Conservation (phyloP, 2,113 vertebrate genomes). For the Bufo gargarizans region DNA sequence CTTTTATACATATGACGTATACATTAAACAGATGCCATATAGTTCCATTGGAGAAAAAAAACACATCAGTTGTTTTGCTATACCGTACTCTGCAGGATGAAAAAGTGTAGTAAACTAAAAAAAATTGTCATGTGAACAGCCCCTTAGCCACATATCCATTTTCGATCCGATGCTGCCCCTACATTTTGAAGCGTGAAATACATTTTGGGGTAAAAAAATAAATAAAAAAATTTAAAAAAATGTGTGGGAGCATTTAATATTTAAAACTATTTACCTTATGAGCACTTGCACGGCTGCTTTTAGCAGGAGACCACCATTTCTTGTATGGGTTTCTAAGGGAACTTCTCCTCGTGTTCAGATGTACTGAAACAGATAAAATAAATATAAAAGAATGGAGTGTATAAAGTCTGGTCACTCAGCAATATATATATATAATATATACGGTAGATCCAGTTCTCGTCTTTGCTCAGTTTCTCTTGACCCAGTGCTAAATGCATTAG, state of each 20-base stretch:
- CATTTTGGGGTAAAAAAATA: not conserved
- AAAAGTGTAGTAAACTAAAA: too few species aligned
- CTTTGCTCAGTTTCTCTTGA: too few species aligned
- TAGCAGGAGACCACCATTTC: slow-evolving; percentile 31
- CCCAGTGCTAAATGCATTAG: too few species aligned
- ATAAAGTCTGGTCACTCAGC: not conserved
- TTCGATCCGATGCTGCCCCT: not conserved
- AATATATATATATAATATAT: not conserved
- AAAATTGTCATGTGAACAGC: too few species aligned
- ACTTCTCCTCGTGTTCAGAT: not conserved
- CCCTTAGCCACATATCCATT: not conserved
- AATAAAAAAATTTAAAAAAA: not conserved
- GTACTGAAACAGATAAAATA: not conserved
- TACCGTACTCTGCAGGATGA: too few species aligned
- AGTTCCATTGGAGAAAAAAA: too few species aligned
- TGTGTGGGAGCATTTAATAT: not conserved
- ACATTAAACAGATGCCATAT: too few species aligned
- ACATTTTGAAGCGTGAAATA: not conserved
- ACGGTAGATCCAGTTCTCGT: too few species aligned
- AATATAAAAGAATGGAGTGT: not conserved
- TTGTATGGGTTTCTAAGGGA: slow-evolving; percentile 10
- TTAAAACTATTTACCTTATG: slow-evolving; percentile 1
- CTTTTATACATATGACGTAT: too few species aligned
- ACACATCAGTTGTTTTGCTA: too few species aligned
- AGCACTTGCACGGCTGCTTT: not conserved